Conservation (phyloP, 2,888 invertebrate genomes). For the Mesodorylaimus sp. region DNA sequence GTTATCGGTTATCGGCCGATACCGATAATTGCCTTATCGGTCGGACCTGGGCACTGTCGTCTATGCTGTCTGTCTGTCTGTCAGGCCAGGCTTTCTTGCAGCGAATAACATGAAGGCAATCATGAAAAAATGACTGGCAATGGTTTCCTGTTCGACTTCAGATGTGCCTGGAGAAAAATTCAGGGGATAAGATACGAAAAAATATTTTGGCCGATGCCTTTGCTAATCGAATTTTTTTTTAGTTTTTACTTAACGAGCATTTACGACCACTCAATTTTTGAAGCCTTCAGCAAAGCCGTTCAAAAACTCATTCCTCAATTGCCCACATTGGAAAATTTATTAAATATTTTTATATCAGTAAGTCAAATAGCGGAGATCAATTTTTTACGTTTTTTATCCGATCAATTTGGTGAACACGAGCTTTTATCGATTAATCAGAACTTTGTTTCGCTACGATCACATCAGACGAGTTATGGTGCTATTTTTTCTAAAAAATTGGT, state of each 20-base stretch:
- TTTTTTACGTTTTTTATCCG: conserved; percentile 3
- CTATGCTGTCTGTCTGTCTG: too few relatives aligned
- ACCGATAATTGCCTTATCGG: too few relatives aligned
- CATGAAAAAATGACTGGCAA: too few relatives aligned
- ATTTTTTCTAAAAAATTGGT: conserved; percentile 1
- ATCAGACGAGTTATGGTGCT: background rate
- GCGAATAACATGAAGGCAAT: too few relatives aligned
- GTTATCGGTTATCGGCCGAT: too few relatives aligned
- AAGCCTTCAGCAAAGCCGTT: conserved; percentile 98
- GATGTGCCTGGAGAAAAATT: too few relatives aligned
- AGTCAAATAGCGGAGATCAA: conserved; percentile 32
- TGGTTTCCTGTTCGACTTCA: too few relatives aligned
- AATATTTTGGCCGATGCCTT: too few relatives aligned
- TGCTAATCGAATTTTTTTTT: conserved; percentile 29
- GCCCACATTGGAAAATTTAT: conserved; percentile 82
- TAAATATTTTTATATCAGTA: conserved; percentile 92
- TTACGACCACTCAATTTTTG: conserved; percentile 99
- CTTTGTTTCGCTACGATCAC: background rate
- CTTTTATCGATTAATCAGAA: background rate
- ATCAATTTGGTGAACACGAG: background rate
- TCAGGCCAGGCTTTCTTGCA: too few relatives aligned
- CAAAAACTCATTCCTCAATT: conserved; percentile 94
- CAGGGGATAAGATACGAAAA: too few relatives aligned
- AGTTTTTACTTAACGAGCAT: conserved; percentile 86
- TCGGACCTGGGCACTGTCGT: too few relatives aligned